Evolutionary conservation across 37 sponge, comb jelly and placozoan genomes (phyloP).

Genomic region (Ephydatia muelleri): DNA sequence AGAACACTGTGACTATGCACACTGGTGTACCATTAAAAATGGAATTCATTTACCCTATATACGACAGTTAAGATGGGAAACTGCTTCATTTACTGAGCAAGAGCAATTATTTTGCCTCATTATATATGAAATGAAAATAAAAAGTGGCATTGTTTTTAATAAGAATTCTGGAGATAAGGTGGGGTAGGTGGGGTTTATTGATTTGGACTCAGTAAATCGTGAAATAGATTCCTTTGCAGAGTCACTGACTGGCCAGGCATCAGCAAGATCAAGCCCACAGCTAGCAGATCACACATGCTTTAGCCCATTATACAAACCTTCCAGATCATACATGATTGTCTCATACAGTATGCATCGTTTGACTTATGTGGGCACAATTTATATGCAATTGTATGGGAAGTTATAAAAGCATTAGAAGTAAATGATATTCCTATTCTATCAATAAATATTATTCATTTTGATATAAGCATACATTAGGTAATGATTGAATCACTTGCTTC

Average conservation of each 20-base stretch:
- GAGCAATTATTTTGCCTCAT: background rate
- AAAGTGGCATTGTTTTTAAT: background rate
- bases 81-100: background rate
- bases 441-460: no score
- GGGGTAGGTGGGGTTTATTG: no score
- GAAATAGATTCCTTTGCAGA: no score
- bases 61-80: background rate
- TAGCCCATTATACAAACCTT: slow-evolving; percentile 29
- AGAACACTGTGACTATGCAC: background rate
- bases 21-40: background rate
- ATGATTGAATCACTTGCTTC: slow-evolving; percentile 12
- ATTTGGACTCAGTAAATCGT: background rate
- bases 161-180: background rate
- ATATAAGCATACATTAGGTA: background rate
- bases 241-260: no score
- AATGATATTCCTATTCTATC: slow-evolving; percentile 2
- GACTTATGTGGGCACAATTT: background rate
- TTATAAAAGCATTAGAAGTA: slow-evolving; percentile 12
- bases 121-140: background rate
- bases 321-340: no score
- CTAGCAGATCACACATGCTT: no score
- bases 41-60: background rate
- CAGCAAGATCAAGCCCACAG: no score
- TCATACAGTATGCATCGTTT: background rate
- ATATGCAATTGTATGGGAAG: slow-evolving; percentile 1